A percentile compares a stretch with the other conserved stretches of the same genome.
phyloP scores from a whole-genome alignment of 2,888 invertebrate species.

The Drosophila sordidula region DNA sequence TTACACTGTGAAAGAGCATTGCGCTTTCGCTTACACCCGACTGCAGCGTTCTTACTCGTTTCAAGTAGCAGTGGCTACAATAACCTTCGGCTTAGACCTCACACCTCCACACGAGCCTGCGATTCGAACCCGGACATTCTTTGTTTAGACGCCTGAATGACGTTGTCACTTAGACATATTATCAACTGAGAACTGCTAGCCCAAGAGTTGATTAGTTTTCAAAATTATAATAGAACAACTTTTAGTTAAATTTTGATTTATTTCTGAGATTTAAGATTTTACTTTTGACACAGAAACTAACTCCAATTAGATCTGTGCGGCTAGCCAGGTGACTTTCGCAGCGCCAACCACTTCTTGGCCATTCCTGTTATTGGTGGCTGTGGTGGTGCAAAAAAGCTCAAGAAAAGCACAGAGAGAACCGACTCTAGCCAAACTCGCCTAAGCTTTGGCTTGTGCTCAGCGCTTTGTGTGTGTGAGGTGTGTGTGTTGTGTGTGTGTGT shows the following conservation, averaged over 20 bases:
- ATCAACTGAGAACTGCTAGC: no score
- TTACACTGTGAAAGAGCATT: no score
- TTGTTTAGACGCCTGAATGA: neutral
- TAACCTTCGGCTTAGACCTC: no score
- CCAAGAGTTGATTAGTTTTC: no score
- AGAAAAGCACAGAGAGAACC: constrained; percentile 60
- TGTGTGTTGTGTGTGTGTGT: constrained; percentile 8
- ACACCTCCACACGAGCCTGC: no score
- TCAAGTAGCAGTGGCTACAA: no score
- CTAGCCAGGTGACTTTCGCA: neutral
- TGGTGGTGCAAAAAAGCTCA: constrained; percentile 43
- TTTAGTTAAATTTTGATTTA: neutral
- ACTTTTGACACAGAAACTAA: no score
- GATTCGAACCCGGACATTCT: neutral
- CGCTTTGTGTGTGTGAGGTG: constrained; percentile 9
- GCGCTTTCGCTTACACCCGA: no score
- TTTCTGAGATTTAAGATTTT: no score
- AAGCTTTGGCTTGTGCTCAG: constrained; percentile 35
- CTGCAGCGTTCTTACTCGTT: no score
- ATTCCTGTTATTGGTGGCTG: constrained; percentile 37
- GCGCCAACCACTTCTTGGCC: constrained; percentile 29
- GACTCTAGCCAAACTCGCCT: constrained; percentile 31
- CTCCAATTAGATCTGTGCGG: neutral
- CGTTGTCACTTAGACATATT: no score
- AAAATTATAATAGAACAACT: no score